Base-by-base conservation (phyloP, 92 coral and sea anemone genomes). In the Micromussa lordhowensis region DNA sequence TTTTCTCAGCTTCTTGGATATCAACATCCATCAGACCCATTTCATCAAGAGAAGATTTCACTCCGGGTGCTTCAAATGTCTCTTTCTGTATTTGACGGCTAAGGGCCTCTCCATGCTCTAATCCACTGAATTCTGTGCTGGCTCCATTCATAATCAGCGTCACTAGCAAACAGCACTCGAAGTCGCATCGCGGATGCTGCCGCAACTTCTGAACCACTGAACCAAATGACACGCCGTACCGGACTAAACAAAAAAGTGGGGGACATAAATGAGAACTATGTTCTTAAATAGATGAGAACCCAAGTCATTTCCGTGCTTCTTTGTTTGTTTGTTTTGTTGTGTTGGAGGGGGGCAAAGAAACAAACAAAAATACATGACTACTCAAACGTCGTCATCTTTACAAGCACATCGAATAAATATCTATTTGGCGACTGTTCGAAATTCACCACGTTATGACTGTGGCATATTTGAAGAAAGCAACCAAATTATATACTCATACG, bases 21-120 rank as follows among this genome's bases (percentile, higher is more conserved):
- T 68, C 31, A 68, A 68, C 22, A 68, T 68, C 74, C 74, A 26
- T 68, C 74, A 68, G 31, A 68, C 74, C 74, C 74, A 24, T 68
- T 68, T 68, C 74, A 68, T 68, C 74, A 13, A 68, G 74, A 14
- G 32, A 22, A 12, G 32, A 68, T 68, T 14, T 24, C 22, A 68
- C 74, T 24, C 74, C 74, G 0, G 74, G 21, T 19, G 74, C 74
- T 68, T 68, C 21, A 68, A 68, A 68, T 68, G 74, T 68, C 32
- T 68, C 74, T 0, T 68, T 19, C 24, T 22, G 74, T 24, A 68
- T 68, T 19, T 68, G 74, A 5, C 74, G 17, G 74, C 74, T 68
- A 1, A 68, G 24, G 1, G 74, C 32, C 74, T 68, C 74, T 68
- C 74, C 74, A 12, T 68, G 74, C 74, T 68, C 74, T 17, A 68